Evolutionary conservation across 2,797 vertebrate genomes (phyloP).

Genomic region (Allochrocebus solatus): DNA sequence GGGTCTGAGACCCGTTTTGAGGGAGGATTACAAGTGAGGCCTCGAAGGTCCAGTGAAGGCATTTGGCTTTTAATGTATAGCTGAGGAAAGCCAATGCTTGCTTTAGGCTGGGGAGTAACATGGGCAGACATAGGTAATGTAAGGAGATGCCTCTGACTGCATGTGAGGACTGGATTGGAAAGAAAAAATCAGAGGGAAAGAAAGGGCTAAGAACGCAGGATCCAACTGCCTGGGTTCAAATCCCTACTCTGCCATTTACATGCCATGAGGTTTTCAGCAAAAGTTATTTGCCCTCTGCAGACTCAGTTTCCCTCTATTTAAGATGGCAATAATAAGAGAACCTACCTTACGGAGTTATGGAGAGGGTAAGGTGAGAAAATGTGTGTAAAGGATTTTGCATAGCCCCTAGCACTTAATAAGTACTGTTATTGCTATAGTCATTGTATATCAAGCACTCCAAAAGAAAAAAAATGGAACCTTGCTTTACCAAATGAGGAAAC

Average conservation of each 20-base stretch:
- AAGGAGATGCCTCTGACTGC: not conserved
- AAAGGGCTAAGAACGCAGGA: not conserved
- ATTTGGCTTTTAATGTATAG: not conserved
- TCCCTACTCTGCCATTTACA: not conserved
- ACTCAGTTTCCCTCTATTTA: not conserved
- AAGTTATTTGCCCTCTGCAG: not conserved
- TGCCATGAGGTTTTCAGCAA: not conserved
- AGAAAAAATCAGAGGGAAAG: not conserved
- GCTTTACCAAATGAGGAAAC: not conserved
- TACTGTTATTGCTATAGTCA: not conserved
- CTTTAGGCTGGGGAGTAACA: not conserved
- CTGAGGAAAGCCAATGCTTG: not conserved
- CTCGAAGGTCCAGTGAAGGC: not conserved
- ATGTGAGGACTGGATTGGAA: rapidly evolving
- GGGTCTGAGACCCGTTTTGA: not conserved
- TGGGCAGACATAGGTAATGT: not conserved
- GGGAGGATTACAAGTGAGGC: not conserved
- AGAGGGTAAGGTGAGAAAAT: not conserved
- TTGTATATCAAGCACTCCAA: not conserved
- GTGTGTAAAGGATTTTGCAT: not conserved
- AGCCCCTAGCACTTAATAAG: not conserved
- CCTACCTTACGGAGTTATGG: not conserved
- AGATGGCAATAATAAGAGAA: not conserved
- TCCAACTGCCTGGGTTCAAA: not conserved
- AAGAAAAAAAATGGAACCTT: not conserved